Evolutionary conservation across 2,113 vertebrate species (phyloP).

Genomic region (Poicephalus meyeri): DNA sequence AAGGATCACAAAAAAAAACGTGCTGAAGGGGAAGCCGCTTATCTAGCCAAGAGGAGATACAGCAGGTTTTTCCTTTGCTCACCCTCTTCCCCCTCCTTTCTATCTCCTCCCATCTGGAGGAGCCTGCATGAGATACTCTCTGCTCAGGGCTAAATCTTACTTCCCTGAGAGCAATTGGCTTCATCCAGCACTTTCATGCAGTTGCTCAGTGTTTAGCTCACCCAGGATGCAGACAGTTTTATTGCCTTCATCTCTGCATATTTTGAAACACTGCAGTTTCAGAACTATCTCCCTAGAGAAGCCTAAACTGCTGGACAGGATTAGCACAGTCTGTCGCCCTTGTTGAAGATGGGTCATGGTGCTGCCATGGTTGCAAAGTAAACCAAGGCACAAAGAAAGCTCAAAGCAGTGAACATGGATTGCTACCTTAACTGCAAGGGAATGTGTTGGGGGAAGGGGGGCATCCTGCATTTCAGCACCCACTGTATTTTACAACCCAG

Average conservation of each 20-base stretch:
- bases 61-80: slow-evolving; percentile 19
- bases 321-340: neutral
- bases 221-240: neutral
- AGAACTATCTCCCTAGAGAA: neutral
- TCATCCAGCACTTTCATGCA: neutral
- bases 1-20: slow-evolving; percentile 32
- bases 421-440: neutral
- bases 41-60: slow-evolving; percentile 9
- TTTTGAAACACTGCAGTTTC: neutral
- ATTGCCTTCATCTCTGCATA: neutral
- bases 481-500: neutral
- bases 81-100: neutral
- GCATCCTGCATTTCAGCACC: neutral
- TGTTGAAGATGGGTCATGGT: accelerated
- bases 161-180: neutral
- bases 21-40: neutral
- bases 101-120: neutral
- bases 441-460: accelerated
- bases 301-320: neutral
- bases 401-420: neutral
- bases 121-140: neutral
- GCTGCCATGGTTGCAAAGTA: neutral
- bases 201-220: neutral
- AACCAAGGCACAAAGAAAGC: neutral
- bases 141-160: neutral